Evolutionary conservation across 64 coral and sea anemone species (phyloP).

Genomic region (Acropora tenuis): DNA sequence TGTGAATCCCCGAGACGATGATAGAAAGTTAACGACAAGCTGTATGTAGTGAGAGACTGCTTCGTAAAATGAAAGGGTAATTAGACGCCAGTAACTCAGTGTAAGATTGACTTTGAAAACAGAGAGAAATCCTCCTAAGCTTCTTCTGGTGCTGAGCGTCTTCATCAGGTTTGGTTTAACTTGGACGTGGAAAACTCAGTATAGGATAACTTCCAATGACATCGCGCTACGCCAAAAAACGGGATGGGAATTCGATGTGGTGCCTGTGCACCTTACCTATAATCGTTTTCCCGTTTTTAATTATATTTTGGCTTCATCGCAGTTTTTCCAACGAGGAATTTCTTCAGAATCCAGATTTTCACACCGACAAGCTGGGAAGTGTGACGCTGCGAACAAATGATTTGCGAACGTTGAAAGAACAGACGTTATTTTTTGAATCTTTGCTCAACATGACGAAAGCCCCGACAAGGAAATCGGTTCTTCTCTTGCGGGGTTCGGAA

Average conservation of each 20-base stretch:
- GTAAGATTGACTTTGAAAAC: not conserved
- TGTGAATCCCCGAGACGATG: not conserved
- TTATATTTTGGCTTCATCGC: conserved; percentile 36
- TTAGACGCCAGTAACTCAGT: not conserved
- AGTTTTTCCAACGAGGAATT: conserved; percentile 35
- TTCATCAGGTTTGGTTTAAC: not conserved
- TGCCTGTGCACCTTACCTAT: conserved; percentile 19
- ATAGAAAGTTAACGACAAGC: not conserved
- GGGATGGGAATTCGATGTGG: conserved; percentile 1
- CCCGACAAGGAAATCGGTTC: not conserved
- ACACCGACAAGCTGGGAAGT: not conserved
- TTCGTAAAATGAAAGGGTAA: not conserved
- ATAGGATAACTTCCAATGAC: not conserved
- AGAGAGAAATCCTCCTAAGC: not conserved
- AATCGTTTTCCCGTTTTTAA: not conserved
- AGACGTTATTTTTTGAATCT: conserved; percentile 41
- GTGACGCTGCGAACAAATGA: not conserved
- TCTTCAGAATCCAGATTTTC: conserved; percentile 16
- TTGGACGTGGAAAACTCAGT: not conserved
- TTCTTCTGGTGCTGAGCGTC: not conserved
- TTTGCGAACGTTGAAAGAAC: conserved; percentile 13
- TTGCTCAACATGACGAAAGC: conserved; percentile 36
- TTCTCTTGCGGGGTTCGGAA: not conserved
- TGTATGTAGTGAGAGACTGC: not conserved
- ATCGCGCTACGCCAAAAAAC: conserved; percentile 29